These are phyloP conservation scores for Poeciliopsis infans DNA, from an alignment of 2,797 vertebrate species.

Conservation along the genomic window DNA sequence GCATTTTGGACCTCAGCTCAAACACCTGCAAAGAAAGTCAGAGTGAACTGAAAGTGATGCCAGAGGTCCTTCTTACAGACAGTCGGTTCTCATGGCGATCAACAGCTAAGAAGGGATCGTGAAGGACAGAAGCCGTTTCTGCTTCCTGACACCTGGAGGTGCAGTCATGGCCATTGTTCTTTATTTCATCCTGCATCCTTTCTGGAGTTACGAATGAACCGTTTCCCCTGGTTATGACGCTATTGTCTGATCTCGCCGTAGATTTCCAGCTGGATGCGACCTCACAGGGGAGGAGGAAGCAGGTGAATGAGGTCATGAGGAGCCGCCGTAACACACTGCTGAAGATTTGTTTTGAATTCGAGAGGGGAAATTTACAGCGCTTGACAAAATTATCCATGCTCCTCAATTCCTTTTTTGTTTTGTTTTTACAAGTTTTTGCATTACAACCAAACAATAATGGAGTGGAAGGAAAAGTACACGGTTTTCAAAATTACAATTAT, in stretches of 20 bases:
- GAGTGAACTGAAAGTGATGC: not conserved
- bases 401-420: not conserved
- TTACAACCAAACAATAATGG: not conserved
- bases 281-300: slow-evolving; percentile 26
- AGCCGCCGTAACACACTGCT: slow-evolving; percentile 1
- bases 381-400: not conserved
- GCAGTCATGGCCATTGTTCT: slow-evolving; percentile 40
- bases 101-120: not conserved
- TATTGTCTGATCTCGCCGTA: slow-evolving; percentile 35
- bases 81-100: not conserved
- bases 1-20: not conserved
- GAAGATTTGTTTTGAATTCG: not conserved
- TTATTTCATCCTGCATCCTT: slow-evolving; percentile 33
- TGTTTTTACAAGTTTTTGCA: not conserved
- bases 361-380: not conserved
- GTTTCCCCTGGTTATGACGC: slow-evolving; percentile 35
- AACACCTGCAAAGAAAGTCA: not conserved
- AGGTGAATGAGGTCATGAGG: slow-evolving; percentile 2
- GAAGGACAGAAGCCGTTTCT: not conserved
- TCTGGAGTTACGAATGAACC: slow-evolving; percentile 41
- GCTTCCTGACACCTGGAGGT: slow-evolving; percentile 16
- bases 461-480: not conserved
- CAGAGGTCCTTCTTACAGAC: slow-evolving; percentile 1
- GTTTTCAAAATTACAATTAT: not conserved
- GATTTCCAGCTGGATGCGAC: slow-evolving; percentile 28